phyloP scores from a whole-genome alignment of 2,113 vertebrate genomes.

The Apeltes quadracus region DNA sequence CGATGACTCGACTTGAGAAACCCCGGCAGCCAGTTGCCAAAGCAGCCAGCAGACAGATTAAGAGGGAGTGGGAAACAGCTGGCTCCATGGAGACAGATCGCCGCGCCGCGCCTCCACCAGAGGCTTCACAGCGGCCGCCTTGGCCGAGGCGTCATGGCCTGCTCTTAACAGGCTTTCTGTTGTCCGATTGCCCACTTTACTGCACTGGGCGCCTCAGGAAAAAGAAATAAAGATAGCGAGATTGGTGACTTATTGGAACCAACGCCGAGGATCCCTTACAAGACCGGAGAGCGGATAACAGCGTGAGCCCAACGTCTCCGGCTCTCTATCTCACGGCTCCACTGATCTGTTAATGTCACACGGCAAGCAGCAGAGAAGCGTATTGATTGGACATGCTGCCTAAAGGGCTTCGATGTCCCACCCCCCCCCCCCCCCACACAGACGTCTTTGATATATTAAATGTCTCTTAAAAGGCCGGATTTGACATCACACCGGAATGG shows the following conservation, averaged over 20 bases:
- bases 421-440: background rate
- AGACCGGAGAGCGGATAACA: conserved; percentile 45
- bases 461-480: conserved; percentile 33
- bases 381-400: conserved; percentile 59
- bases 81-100: conserved; percentile 25
- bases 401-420: conserved; percentile 36
- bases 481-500: conserved; percentile 30
- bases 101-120: conserved; percentile 33
- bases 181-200: conserved; percentile 39
- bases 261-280: conserved; percentile 29
- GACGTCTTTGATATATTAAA: conserved; percentile 37
- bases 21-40: conserved; percentile 40
- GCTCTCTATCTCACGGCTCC: conserved; percentile 48
- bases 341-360: conserved; percentile 67
- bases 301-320: conserved; percentile 28
- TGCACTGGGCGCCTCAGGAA: conserved; percentile 23
- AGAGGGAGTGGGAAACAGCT: conserved; percentile 53
- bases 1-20: conserved; percentile 20
- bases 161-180: conserved; percentile 46
- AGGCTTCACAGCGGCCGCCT: conserved; percentile 29
- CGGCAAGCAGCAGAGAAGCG: conserved; percentile 41
- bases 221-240: conserved; percentile 14
- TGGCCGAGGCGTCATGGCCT: conserved; percentile 23
- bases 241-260: conserved; percentile 36
- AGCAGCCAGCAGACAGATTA: conserved; percentile 40